Evolutionary conservation across 2,888 invertebrate species (phyloP).

Genomic region (Helleia helle): DNA sequence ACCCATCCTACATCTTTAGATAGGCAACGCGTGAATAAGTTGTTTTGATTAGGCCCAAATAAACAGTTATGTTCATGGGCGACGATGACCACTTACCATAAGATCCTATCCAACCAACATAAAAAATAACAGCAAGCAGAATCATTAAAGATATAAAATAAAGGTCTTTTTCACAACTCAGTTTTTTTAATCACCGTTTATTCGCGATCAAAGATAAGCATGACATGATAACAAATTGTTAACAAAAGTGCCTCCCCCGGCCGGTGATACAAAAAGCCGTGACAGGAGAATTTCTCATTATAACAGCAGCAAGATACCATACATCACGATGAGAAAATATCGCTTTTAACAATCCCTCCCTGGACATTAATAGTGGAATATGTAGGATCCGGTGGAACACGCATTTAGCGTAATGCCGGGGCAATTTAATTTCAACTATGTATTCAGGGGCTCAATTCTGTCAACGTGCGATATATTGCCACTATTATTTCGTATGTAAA

Average conservation of each 20-base stretch:
- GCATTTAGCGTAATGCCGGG: constrained; percentile 5
- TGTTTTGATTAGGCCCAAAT: too few relatives aligned
- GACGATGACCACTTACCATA: too few relatives aligned
- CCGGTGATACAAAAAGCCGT: constrained; percentile 55
- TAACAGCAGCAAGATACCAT: constrained; percentile 56
- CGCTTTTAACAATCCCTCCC: constrained; percentile 53
- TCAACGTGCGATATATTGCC: neutral
- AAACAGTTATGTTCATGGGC: too few relatives aligned
- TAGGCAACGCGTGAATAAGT: too few relatives aligned
- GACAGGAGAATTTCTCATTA: constrained; percentile 72
- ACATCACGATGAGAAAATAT: constrained; percentile 66
- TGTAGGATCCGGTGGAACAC: constrained; percentile 22
- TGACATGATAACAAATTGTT: constrained; percentile 28
- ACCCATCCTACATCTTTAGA: too few relatives aligned
- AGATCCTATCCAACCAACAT: too few relatives aligned
- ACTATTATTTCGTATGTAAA: neutral
- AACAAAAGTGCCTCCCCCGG: constrained; percentile 40
- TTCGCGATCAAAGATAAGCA: constrained; percentile 14
- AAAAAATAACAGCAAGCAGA: too few relatives aligned
- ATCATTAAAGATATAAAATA: too few relatives aligned
- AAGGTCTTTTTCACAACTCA: too few relatives aligned
- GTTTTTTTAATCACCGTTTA: too few relatives aligned
- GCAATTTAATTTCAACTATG: constrained; percentile 5
- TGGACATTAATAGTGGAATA: constrained; percentile 48
- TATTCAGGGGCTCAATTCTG: neutral